Conservation (phyloP, 2,888 invertebrate genomes). For the Tenthredo amoena region DNA sequence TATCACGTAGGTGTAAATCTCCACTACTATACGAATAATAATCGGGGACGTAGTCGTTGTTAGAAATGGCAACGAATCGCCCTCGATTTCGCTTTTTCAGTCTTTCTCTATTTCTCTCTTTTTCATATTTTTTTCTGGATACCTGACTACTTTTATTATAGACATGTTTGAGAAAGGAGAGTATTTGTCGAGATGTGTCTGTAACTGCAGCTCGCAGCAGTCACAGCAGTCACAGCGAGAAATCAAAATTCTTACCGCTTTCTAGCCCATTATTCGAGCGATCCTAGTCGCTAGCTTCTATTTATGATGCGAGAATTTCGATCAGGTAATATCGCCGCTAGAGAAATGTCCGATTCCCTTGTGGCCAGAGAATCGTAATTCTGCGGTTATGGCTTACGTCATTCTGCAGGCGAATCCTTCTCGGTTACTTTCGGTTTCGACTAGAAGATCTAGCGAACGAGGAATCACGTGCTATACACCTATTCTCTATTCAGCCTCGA, state of each 20-base stretch:
- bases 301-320: not conserved
- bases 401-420: slow-evolving; percentile 19
- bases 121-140: not conserved
- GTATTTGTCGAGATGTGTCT: not conserved
- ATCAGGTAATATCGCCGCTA: slow-evolving; percentile 18
- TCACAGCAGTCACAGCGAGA: not conserved
- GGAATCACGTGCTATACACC: not conserved
- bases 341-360: slow-evolving; percentile 36
- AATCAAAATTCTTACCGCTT: slow-evolving; percentile 47
- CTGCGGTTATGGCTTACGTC: slow-evolving; percentile 40
- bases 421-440: slow-evolving; percentile 38
- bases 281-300: not conserved
- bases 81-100: slow-evolving; percentile 32
- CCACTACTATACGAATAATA: not conserved
- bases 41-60: not conserved
- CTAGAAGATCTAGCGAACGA: not conserved
- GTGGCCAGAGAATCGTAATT: slow-evolving; percentile 41
- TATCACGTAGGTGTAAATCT: not conserved
- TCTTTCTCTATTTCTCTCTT: not conserved
- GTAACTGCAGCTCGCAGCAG: not conserved
- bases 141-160: not conserved
- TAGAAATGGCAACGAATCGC: not conserved
- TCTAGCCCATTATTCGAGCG: not conserved
- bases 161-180: not conserved
- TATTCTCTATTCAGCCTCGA: not conserved